Percentiles rank a stretch among this genome's conserved stretches.
phyloP scores from a whole-genome alignment of 2,113 vertebrate genomes.

The Tympanuchus pallidicinctus region DNA sequence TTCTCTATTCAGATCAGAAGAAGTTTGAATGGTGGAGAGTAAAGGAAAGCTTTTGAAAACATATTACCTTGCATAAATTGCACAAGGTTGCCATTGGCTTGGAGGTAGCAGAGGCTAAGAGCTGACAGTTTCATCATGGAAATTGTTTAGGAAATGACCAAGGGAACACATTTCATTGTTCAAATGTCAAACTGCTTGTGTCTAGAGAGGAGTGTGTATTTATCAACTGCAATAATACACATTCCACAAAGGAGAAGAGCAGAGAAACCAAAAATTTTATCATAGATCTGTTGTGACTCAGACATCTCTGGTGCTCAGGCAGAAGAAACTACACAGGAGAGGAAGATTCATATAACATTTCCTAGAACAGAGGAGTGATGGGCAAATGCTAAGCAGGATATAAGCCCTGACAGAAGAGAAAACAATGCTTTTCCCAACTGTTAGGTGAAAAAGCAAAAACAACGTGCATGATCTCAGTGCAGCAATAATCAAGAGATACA shows the following conservation, averaged over 20 bases:
- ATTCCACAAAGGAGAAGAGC: neutral
- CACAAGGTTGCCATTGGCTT: neutral
- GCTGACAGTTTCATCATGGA: constrained; percentile 30
- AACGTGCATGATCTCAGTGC: neutral
- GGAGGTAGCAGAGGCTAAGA: constrained; percentile 7
- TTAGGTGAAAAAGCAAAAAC: neutral
- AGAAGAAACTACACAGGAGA: neutral
- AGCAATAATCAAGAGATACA: neutral
- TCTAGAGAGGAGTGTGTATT: neutral
- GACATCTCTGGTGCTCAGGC: neutral
- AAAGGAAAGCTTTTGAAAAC: neutral
- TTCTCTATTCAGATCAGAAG: neutral
- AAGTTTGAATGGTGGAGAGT: neutral
- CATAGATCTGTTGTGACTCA: neutral
- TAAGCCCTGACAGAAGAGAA: neutral
- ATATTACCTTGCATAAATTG: constrained; percentile 37
- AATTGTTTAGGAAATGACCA: constrained; percentile 2
- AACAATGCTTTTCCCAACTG: neutral
- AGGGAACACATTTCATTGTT: neutral
- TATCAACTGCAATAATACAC: neutral
- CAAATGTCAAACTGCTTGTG: constrained; percentile 3
- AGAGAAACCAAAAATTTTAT: neutral
- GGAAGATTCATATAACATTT: neutral
- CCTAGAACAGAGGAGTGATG: neutral
- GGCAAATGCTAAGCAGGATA: neutral